Base-by-base conservation (phyloP, 2,888 invertebrate species). In the Eilema caniola region DNA sequence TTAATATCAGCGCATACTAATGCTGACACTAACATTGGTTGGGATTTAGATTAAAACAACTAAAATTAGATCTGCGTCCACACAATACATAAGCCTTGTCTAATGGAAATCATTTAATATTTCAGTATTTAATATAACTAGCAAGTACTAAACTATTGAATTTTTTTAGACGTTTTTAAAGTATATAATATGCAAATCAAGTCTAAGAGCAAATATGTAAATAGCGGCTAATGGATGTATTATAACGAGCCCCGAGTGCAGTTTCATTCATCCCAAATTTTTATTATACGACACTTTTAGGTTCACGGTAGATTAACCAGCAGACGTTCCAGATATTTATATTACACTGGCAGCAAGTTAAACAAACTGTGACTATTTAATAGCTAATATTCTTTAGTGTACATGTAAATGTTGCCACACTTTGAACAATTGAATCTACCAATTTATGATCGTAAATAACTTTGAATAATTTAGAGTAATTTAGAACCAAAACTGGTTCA, bases 221-320 rank as follows among this genome's bases (percentile, higher is more conserved):
- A 53, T 72, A 60, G 71, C 72, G 79, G 86, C 89, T 92, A 93
- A 93, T 91, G 92, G 86, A 82, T n/a, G 74, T 79, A 89, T 94
- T 93, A 85, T 91, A 73, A 92, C 92, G 91, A 80, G 88, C 93
- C 92, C 91, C 64, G 85, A 89, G 84, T 94, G 93, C 92, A 94
- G 90, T 92, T 91, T 86, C 89, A 91, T 89, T 86, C 85, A 88
- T 91, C 86, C 80, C 87, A 90, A 90, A 92, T 94, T 92, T 93
- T 91, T 89, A 84, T 86, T 86, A 90, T 92, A 91, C 92, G 92
- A 90, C 90, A 88, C 90, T 85, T 78, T 86, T 76, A 79, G 83
- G 84, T 92, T 93, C 90, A 93, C 93, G 94, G 90, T 85, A 94
- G 92, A 95, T 95, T 95, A 94, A 92, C 94, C 94, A 61, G 88